Percentiles rank a stretch among this genome's conserved stretches.
Evolutionary conservation across 2,113 vertebrate genomes (phyloP).

Genomic region (Xerus inauris): DNA sequence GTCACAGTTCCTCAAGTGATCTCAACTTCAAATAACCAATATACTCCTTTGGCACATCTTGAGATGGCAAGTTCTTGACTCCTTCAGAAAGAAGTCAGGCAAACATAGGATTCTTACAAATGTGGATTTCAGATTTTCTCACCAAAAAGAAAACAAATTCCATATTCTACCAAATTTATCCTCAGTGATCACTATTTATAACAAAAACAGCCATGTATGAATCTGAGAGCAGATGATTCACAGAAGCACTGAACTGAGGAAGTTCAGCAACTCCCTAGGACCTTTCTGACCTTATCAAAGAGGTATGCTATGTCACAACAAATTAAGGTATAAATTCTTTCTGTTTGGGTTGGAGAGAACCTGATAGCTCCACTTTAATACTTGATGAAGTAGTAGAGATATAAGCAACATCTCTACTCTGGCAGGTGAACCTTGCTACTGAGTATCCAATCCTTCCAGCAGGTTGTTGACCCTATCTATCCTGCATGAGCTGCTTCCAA

Average conservation of each 20-base stretch:
- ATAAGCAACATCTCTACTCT: background rate
- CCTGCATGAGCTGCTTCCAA: background rate
- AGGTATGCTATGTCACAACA: no score
- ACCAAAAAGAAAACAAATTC: background rate
- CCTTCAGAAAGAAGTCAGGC: background rate
- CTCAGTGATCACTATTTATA: background rate
- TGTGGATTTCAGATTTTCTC: background rate
- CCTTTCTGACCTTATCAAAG: no score
- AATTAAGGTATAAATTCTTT: background rate
- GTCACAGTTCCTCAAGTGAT: background rate
- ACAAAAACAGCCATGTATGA: background rate
- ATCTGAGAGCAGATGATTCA: background rate
- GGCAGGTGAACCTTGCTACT: background rate
- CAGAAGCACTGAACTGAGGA: no score
- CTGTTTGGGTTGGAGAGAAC: background rate
- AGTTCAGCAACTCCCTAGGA: background rate
- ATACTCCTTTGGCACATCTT: background rate
- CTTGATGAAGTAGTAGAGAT: background rate
- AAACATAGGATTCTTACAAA: background rate
- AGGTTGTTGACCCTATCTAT: fast-evolving
- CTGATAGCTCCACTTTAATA: background rate
- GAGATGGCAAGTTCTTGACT: background rate
- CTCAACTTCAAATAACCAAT: background rate
- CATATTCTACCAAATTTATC: no score
- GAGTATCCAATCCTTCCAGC: background rate